Evolutionary conservation across 1,140 invertebrate species (phyloP), one percentile per base, ranked within the genome.

Genomic region (Drosophila cardini): DNA sequence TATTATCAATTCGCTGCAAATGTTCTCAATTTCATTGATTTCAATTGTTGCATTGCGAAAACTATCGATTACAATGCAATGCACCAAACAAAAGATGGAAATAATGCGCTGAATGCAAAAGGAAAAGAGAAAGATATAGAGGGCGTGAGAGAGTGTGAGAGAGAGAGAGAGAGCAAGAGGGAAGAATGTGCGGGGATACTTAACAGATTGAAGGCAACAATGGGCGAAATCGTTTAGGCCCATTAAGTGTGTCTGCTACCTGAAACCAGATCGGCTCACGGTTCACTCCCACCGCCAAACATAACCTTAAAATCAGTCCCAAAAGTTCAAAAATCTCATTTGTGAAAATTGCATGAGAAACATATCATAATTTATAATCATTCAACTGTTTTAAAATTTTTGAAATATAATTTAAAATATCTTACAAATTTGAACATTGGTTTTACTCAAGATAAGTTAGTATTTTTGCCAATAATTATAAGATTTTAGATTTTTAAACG

Each of bases 11-110:
- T 38, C 21, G 56, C 50, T 40, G 64, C 46, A 76, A 72, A 76
- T 76, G 69, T 72, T 76, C 69, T 76, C 73, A 64, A 72, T 76
- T 72, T 76, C 73, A 76, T 72, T 76, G 73, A 76, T 65, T 76
- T 76, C 69, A 76, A 76, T 76, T 76, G 73, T 72, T 72, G 68
- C 70, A 72, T 65, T 76, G 72, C 72, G 55, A 72, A 76, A 76
- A 73, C 71, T 76, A 76, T 76, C 73, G 73, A 76, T 76, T 76
- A 72, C 73, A 76, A 61, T 76, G 56, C 58, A 38, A 40, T 38
- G 42, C 62, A 7, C 11, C 34, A 38, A 52, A 64, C 62, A 53
- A 69, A 61, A 61, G 21, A 50, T 38, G 7, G 36, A 43, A 42
- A 26, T 32, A 30, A 34, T 36, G 30, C 1, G 11, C n/a, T 5